These are phyloP conservation scores for Cryptotis parvus DNA, from an alignment of 2,113 vertebrate species.

Conservation along the genomic window DNA sequence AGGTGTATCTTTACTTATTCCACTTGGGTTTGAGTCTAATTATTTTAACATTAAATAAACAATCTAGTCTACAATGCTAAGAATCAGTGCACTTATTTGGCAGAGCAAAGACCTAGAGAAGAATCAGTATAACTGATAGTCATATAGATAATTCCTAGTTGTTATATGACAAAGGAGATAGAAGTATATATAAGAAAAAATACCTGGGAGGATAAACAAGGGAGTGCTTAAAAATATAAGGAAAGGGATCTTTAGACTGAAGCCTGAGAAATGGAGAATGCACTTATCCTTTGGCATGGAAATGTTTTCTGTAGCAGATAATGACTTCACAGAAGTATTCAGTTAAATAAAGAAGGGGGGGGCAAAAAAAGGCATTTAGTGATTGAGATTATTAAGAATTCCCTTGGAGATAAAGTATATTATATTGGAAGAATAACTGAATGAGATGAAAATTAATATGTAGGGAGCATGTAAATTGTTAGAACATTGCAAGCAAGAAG, in stretches of 20 bases:
- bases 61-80: not conserved
- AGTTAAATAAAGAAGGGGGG: not conserved
- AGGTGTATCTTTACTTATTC: too few relatives aligned
- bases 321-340: not conserved
- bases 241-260: not conserved
- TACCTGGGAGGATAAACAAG: too few relatives aligned
- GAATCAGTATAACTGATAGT: too few relatives aligned
- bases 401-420: not conserved
- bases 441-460: not conserved
- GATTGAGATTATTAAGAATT: not conserved
- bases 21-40: too few relatives aligned
- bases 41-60: too few relatives aligned
- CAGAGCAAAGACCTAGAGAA: too few relatives aligned
- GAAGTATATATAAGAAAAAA: not conserved
- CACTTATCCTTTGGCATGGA: too few relatives aligned
- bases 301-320: not conserved
- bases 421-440: not conserved
- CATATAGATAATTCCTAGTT: not conserved
- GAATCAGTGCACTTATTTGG: not conserved
- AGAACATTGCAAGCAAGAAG: not conserved
- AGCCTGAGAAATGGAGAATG: not conserved
- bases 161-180: not conserved
- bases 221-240: not conserved
- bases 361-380: rapidly evolving
- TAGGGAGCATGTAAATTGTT: rapidly evolving